Conservation (phyloP, 2,113 vertebrate species). For the Alexandromys fortis region DNA sequence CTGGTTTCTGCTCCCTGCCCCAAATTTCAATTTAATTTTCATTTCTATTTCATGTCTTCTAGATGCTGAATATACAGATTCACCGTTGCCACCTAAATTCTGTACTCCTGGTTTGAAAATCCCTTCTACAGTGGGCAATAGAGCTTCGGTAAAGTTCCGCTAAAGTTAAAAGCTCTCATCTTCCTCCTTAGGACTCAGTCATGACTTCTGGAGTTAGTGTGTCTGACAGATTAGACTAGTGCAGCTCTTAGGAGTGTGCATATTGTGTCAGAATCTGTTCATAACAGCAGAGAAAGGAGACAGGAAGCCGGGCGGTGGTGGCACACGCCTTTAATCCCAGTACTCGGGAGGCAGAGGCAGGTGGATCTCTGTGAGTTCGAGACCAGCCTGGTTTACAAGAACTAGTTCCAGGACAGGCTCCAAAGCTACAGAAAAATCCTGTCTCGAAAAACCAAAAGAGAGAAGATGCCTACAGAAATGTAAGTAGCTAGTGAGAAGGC, state of each 20-base stretch:
- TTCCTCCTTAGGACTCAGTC: neutral
- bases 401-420: too few species aligned
- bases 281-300: neutral
- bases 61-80: slow-evolving; percentile 81
- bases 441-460: too few species aligned
- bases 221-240: slow-evolving; percentile 71
- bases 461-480: neutral
- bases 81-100: slow-evolving; percentile 88
- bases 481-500: neutral
- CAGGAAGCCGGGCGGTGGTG: neutral
- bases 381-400: too few species aligned
- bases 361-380: too few species aligned
- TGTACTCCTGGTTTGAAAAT: slow-evolving; percentile 90
- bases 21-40: neutral
- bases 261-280: slow-evolving; percentile 30
- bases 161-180: slow-evolving; percentile 28
- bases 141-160: slow-evolving; percentile 59
- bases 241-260: neutral
- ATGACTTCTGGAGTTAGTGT: slow-evolving; percentile 84
- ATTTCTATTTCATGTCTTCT: slow-evolving; percentile 57
- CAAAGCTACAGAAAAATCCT: too few species aligned
- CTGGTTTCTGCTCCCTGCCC: too few species aligned
- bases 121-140: slow-evolving; percentile 74
- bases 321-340: too few species aligned
- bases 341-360: too few species aligned